Base-by-base conservation (phyloP, 2,888 invertebrate genomes). In the Xestia xanthographa region DNA sequence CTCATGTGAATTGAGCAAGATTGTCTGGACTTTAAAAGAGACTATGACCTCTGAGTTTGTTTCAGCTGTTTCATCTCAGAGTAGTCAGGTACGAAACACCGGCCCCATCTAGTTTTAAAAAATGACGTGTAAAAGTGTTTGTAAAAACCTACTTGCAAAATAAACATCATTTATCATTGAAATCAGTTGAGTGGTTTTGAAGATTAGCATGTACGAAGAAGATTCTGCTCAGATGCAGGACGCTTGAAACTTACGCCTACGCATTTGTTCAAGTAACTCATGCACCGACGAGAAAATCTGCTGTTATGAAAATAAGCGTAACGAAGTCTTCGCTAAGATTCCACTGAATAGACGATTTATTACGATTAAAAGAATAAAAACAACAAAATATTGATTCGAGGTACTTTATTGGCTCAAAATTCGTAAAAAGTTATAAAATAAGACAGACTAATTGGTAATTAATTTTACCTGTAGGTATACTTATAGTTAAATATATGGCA, bases 391-490 rank as follows among this genome's bases (percentile, higher is more conserved):
- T 69, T 45, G 41, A 71, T 65, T 82, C 75, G 85, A 88, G 87
- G 88, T 88, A 91, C 83, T 91, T 90, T 91, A 92, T 88, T 92
- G 80, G 77, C 77, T 72, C 66, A 77, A 78, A 76, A 77, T 76
- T 75, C 81, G 72, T 86, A 86, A 72, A 88, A 82, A 80, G 66
- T 68, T 73, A 73, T 74, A 70, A 66, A 63, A 78, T 65, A 67
- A 50, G 43, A 65, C 43, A 53, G n/a, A 34, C 29, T 73, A 71
- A 68, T 12, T 45, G 62, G 29, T 60, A 71, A 12, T 41, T 53
- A 68, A 12, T 41, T 53, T 53, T n/a, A 80, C 67, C 56, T 69
- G 66, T 34, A 14, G 41, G 8, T 53, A 50, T 63, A 41, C 63
- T 17, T 63, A 41, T 29, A 43, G 9, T 73, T 43, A 74, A 43